phyloP scores from a whole-genome alignment of 2,113 vertebrate genomes.

The Nesogale talazaci region DNA sequence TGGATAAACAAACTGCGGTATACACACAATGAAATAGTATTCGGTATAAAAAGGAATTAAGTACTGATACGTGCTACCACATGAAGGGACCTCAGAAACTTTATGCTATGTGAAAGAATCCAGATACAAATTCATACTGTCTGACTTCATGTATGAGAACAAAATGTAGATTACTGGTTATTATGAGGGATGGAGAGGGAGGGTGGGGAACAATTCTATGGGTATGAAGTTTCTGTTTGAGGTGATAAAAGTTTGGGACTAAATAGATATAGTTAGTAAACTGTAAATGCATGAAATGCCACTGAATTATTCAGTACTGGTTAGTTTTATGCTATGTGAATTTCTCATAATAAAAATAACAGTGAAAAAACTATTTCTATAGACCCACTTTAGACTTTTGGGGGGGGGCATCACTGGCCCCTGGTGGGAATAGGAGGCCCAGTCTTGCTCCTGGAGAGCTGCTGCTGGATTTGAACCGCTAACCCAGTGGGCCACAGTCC shows the following conservation, averaged over 20 bases:
- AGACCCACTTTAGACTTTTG: neutral
- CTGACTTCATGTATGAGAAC: neutral
- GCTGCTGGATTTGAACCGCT: too few species aligned
- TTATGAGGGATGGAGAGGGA: neutral
- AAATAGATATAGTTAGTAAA: neutral
- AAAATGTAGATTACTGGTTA: neutral
- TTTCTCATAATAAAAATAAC: neutral
- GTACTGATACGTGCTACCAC: neutral
- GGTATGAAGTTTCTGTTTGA: neutral
- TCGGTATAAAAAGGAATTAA: neutral
- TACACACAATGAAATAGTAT: neutral
- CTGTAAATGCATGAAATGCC: neutral
- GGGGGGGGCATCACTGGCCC: too few species aligned
- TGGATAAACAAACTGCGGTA: neutral
- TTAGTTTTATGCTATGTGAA: neutral
- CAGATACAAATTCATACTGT: neutral
- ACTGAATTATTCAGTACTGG: neutral
- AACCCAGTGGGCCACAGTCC: too few species aligned
- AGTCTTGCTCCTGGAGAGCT: too few species aligned
- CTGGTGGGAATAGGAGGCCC: too few species aligned
- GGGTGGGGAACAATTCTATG: neutral
- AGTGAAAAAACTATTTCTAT: slow-evolving; percentile 21
- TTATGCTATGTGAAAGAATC: neutral
- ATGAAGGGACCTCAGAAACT: neutral
- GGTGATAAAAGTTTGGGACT: neutral